Conservation (phyloP, 2,797 vertebrate genomes). For the Melanotaenia pygmaea region DNA sequence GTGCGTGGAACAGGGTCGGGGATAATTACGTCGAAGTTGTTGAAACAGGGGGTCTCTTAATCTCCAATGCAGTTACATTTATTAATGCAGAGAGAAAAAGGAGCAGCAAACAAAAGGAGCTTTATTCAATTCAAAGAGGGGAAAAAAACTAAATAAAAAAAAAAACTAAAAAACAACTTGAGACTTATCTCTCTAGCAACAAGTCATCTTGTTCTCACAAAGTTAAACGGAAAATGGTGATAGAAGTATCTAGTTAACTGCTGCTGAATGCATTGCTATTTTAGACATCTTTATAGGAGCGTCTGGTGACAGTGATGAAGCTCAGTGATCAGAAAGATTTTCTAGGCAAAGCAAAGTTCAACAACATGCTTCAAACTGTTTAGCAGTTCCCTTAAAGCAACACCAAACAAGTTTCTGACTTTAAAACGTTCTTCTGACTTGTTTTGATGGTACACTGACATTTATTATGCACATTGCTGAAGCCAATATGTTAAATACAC, state of each 20-base stretch:
- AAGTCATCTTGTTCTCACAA: conserved; percentile 21
- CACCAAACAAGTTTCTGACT: background rate
- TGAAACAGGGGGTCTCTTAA: conserved; percentile 64
- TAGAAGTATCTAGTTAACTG: background rate
- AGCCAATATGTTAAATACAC: no score
- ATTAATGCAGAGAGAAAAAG: conserved; percentile 51
- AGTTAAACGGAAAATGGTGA: background rate
- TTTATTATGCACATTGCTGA: background rate
- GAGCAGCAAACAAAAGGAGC: conserved; percentile 45
- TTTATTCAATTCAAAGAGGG: conserved; percentile 36
- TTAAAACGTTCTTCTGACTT: background rate
- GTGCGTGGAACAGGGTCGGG: conserved; percentile 11
- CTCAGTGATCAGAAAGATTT: background rate
- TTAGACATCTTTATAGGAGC: background rate
- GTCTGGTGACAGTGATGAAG: background rate
- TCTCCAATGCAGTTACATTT: conserved; percentile 70
- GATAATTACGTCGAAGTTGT: conserved; percentile 64
- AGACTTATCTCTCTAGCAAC: conserved; percentile 53
- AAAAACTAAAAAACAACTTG: background rate
- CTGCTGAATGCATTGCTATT: background rate
- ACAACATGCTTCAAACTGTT: background rate
- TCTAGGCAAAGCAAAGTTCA: no score
- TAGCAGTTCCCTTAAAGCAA: background rate
- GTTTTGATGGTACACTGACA: no score
- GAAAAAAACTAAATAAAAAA: background rate